Evolutionary conservation across 2,113 vertebrate genomes (phyloP), one percentile per base, ranked within the genome.

Genomic region (Erythrocercus mccallii): DNA sequence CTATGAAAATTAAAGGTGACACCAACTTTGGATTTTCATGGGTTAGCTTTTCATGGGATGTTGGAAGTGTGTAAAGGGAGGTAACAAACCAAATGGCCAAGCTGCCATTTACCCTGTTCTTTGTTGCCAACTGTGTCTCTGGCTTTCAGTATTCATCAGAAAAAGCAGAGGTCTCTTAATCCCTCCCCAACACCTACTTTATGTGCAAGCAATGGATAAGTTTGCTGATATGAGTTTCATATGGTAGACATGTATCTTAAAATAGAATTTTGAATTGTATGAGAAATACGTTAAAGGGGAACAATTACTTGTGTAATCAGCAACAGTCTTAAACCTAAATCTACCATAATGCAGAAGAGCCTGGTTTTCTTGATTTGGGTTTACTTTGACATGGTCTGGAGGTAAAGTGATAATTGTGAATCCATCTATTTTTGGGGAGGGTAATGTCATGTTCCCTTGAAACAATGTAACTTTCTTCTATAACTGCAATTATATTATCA

Each of bases 381-480:
- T 72, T 58, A 23, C 5, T 65, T 65, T 3, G 10, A 2, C 14
- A 20, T 4, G 10, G 33, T 35, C 33, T 68, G 40, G 37, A 88
- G 27, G 13, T 37, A 2, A 30, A 64, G 37, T 27, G 37, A 7
- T 56, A 30, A 64, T n/a, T 56, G 12, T 54, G 12, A 61, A n/a
- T n/a, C 22, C 3, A 12, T 45, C 30, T 60, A 0, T 57, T 78
- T 28, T 4, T 61, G 47, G 31, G 19, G 6, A 81, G 14, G 16
- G 5, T 45, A 62, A 38, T 37, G 15, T 3, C 5, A 16, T 15
- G 5, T 60, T 88, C 19, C 13, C 30, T 85, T 54, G 35, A 76
- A 71, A 72, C 1, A 5, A 9, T 1, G 0, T 25, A 69, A 25
- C 10, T 56, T 66, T 27, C 4, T 57, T 30, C 4, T 71, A 3